A percentile compares a stretch with the other conserved stretches of the same genome.
These are phyloP conservation scores for Vesta saturnalis DNA, from an alignment of 2,888 invertebrate genomes.

Conservation along the genomic window DNA sequence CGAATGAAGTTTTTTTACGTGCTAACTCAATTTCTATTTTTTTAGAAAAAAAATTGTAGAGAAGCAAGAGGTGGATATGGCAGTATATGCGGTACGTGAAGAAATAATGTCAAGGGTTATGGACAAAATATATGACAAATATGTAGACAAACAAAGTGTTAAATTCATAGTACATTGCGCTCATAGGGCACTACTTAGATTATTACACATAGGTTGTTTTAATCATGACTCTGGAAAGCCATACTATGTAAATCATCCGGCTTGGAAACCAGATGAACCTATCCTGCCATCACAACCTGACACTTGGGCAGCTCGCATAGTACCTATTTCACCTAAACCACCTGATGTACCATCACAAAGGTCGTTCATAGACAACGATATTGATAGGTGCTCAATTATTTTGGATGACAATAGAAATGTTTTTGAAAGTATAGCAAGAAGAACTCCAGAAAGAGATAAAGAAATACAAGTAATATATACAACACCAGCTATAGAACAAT, in stretches of 20 bases:
- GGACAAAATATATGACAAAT: slow-evolving; percentile 56
- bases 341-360: background rate
- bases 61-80: slow-evolving; percentile 62
- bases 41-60: slow-evolving; percentile 58
- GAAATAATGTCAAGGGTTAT: slow-evolving; percentile 61
- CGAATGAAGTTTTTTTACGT: too few relatives aligned
- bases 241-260: slow-evolving; percentile 53
- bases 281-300: slow-evolving; percentile 25
- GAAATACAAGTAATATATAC: background rate
- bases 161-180: slow-evolving; percentile 62
- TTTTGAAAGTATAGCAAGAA: background rate
- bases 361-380: background rate
- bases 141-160: slow-evolving; percentile 61
- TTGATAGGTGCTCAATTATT: background rate
- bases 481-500: background rate
- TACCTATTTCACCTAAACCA: slow-evolving; percentile 17
- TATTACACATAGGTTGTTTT: slow-evolving; percentile 63
- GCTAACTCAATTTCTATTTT: background rate
- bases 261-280: slow-evolving; percentile 22
- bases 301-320: slow-evolving; percentile 22
- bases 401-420: background rate
- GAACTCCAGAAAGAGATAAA: background rate
- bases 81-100: slow-evolving; percentile 63
- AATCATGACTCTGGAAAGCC: slow-evolving; percentile 65
- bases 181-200: slow-evolving; percentile 61